These are phyloP conservation scores for Drosophila obscura DNA, from an alignment of 1,140 invertebrate species.

Conservation along the genomic window DNA sequence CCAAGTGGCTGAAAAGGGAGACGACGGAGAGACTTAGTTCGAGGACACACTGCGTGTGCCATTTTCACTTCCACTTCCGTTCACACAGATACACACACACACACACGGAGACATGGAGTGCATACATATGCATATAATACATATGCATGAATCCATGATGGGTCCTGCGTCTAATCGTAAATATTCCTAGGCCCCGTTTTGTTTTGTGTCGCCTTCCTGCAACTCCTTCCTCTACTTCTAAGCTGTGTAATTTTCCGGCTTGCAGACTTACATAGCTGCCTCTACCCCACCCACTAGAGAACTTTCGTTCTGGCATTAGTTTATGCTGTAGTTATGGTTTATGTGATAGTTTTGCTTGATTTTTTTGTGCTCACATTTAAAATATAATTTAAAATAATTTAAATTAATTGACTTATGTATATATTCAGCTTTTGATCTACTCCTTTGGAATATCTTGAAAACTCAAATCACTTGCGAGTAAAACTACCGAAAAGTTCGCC, in stretches of 20 bases:
- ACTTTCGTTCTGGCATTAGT: slow-evolving; percentile 3
- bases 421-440: too few species aligned
- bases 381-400: too few species aligned
- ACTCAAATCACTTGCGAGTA: too few species aligned
- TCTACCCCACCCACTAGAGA: slow-evolving; percentile 18
- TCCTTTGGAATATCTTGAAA: too few species aligned
- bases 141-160: slow-evolving; percentile 39
- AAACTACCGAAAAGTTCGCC: too few species aligned
- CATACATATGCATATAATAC: slow-evolving; percentile 41
- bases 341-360: neutral
- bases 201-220: neutral
- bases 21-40: slow-evolving; percentile 42
- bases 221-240: slow-evolving; percentile 5
- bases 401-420: too few species aligned
- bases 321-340: slow-evolving; percentile 27
- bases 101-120: neutral
- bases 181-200: slow-evolving; percentile 51
- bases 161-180: slow-evolving; percentile 55
- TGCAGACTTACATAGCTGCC: slow-evolving; percentile 32
- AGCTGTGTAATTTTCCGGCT: slow-evolving; percentile 55
- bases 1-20: slow-evolving; percentile 49
- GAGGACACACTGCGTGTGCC: slow-evolving; percentile 58
- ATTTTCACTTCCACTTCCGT: slow-evolving; percentile 63
- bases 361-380: too few species aligned
- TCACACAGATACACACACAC: slow-evolving; percentile 23